These are phyloP conservation scores for Antheraea pernyi DNA, from an alignment of 1,140 invertebrate species.

Conservation along the genomic window DNA sequence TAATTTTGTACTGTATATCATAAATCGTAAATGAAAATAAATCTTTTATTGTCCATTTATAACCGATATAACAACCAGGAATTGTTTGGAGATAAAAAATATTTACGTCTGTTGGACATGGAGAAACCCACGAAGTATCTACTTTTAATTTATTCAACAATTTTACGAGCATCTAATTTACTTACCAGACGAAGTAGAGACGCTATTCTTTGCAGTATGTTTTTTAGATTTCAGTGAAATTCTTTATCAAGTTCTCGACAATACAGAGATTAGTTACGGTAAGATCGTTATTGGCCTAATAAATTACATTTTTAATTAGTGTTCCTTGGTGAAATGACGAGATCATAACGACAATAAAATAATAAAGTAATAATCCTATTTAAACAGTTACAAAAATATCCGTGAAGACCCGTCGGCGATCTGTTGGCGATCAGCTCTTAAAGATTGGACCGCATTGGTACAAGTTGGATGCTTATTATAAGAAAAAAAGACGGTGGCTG, in stretches of 20 bases:
- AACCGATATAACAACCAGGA: not conserved
- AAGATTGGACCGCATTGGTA: constrained; percentile 65
- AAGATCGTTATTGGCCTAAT: not conserved
- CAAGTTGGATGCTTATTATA: constrained; percentile 54
- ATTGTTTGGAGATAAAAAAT: too few species aligned
- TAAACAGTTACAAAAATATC: constrained; percentile 14
- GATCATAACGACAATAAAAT: not conserved
- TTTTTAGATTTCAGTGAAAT: not conserved
- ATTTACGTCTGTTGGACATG: too few species aligned
- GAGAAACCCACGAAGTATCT: constrained; percentile 1
- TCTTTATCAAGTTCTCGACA: not conserved
- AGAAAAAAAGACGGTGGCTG: constrained; percentile 52
- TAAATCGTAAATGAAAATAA: not conserved
- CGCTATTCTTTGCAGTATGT: too few species aligned
- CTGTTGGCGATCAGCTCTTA: constrained; percentile 42
- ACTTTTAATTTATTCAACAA: not conserved
- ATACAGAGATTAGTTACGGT: not conserved
- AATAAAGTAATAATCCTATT: not conserved
- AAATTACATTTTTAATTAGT: not conserved
- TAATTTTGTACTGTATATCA: constrained; percentile 10
- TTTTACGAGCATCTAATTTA: too few species aligned
- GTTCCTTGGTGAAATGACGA: not conserved
- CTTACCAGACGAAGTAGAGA: too few species aligned
- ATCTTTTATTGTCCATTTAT: not conserved
- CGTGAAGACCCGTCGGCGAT: not conserved